Conservation (phyloP, 2,797 vertebrate genomes). For the Myiotriccus ornatus region DNA sequence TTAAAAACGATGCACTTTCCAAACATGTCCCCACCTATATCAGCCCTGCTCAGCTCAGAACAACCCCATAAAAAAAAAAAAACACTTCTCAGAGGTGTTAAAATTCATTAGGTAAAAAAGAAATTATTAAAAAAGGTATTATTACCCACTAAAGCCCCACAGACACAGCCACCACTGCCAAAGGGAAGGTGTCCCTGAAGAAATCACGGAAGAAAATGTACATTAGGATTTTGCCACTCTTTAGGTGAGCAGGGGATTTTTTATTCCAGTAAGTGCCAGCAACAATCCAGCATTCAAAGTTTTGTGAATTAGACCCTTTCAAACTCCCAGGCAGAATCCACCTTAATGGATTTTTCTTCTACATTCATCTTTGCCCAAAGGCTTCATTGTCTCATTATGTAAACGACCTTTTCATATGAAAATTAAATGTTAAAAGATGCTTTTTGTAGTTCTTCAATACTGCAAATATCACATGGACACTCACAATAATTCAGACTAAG, state of each 20-base stretch:
- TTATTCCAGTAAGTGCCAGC: slow-evolving; percentile 6
- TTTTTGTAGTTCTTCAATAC: slow-evolving; percentile 51
- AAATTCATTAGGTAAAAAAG: background rate
- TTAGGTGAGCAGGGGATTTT: background rate
- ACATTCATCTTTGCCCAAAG: slow-evolving; percentile 39
- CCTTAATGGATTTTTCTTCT: slow-evolving; percentile 48
- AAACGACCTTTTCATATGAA: slow-evolving; percentile 66
- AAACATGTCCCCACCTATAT: background rate
- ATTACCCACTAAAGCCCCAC: background rate
- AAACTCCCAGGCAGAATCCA: slow-evolving; percentile 35
- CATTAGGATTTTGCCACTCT: background rate
- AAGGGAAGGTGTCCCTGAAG: background rate
- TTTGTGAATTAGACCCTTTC: slow-evolving; percentile 39
- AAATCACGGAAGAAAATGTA: background rate
- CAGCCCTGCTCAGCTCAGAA: background rate
- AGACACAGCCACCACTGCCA: background rate
- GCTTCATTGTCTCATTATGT: slow-evolving; percentile 57
- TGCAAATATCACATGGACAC: slow-evolving; percentile 26
- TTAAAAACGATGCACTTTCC: background rate
- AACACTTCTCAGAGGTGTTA: background rate
- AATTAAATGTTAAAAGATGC: slow-evolving; percentile 54
- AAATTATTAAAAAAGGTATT: background rate
- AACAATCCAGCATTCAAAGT: slow-evolving; percentile 46
- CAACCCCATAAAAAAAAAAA: background rate
- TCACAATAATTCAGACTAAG: background rate